These are phyloP conservation scores for Apocheima hispidaria DNA, from an alignment of 2,888 invertebrate genomes.

Conservation along the genomic window DNA sequence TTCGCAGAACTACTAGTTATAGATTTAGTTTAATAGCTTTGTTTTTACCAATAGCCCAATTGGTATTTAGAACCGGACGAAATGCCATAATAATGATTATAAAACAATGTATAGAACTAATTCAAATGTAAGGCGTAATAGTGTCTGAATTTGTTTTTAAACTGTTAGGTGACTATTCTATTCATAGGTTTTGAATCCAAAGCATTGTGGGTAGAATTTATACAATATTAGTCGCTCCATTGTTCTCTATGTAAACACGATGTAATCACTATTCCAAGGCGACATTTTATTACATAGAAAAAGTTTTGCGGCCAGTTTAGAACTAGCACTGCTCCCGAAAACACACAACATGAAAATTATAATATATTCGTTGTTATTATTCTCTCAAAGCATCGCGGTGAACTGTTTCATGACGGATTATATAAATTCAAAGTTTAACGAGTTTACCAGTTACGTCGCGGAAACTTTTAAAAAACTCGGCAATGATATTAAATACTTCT, in stretches of 20 bases:
- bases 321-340: conserved; percentile 9
- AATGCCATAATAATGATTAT: neutral
- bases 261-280: conserved; percentile 11
- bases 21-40: too few relatives aligned
- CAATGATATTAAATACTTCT: conserved; percentile 11
- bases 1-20: too few relatives aligned
- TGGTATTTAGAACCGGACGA: too few relatives aligned
- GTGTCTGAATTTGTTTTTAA: conserved; percentile 5
- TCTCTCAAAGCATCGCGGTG: conserved; percentile 47
- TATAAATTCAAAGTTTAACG: conserved; percentile 44
- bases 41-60: too few relatives aligned
- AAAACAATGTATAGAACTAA: neutral
- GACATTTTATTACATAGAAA: neutral
- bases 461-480: conserved; percentile 3
- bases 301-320: conserved; percentile 24
- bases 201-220: conserved; percentile 1
- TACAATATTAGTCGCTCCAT: conserved; percentile 30
- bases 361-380: conserved; percentile 38
- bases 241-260: conserved; percentile 39
- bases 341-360: conserved; percentile 42
- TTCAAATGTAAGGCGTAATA: neutral
- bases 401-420: conserved; percentile 49
- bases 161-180: conserved; percentile 27
- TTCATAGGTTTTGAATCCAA: conserved; percentile 22
- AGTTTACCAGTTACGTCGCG: conserved; percentile 1